Evolutionary conservation across 2,888 invertebrate species (phyloP), one percentile per base, ranked within the genome.

Genomic region (Drosophila prostipennis): DNA sequence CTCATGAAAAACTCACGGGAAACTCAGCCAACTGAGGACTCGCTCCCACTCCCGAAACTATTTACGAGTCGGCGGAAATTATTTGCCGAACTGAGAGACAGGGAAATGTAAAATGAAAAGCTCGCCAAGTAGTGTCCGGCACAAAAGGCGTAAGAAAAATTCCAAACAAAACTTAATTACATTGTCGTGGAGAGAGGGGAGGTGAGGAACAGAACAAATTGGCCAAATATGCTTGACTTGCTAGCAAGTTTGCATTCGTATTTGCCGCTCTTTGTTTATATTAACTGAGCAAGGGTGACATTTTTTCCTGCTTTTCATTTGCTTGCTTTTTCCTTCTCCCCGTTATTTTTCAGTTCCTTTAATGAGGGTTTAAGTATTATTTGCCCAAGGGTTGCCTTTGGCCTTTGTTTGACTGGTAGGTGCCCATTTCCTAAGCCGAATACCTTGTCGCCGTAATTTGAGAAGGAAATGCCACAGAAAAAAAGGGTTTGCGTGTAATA

Each of bases 301-400:
- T 71, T 85, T 72, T 60, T 56, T 48, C 32, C 6, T 42, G 49
- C 46, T 36, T 55, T 36, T 5, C 32, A 45, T 55, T 60, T 53
- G 39, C 34, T 16, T 29, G 42, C 10, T n/a, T 49, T 57, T 3
- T 56, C 13, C n/a, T 49, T 57, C 23, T 56, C 13, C 14, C 23
- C 23, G 29, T 6, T 16, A 36, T 23, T 58, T 60, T 69, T 74
- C 68, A 78, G 85, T 75, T 79, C 72, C 72, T 83, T 82, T 82
- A 84, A 88, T 88, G 87, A 84, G 84, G 84, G 83, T 86, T 84
- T 84, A 86, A 84, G 87, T 83, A 84, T 86, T 80, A 84, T 84
- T 88, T 84, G 86, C 78, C 74, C 77, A 74, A 83, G 86, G 83
- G 88, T 87, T 79, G 79, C 79, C 79, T 74, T 68, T 72, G 87